A percentile compares a stretch with the other conserved stretches of the same genome.
These are phyloP conservation scores for Tribolium freemani DNA, from an alignment of 2,888 invertebrate species.

Conservation along the genomic window DNA sequence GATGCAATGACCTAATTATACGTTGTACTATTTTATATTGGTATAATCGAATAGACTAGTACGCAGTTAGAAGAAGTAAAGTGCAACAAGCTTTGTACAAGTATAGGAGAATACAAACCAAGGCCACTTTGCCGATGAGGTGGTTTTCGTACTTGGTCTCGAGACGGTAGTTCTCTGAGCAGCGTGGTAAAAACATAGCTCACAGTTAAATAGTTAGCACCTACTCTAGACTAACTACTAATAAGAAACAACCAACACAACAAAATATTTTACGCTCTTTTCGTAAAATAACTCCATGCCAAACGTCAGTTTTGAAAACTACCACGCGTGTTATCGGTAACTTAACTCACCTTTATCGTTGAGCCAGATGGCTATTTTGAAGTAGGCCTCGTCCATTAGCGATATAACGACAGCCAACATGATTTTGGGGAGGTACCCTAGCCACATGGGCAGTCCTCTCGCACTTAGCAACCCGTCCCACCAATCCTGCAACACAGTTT, in stretches of 20 bases:
- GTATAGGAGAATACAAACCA: constrained; percentile 79
- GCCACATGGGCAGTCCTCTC: constrained; percentile 79
- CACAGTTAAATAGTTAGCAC: constrained; percentile 51
- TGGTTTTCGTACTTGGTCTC: constrained; percentile 98
- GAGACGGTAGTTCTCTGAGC: constrained; percentile 96
- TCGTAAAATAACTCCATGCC: constrained; percentile 14
- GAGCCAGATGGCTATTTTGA: constrained; percentile 92
- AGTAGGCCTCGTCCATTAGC: constrained; percentile 92
- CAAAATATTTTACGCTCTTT: background rate
- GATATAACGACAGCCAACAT: constrained; percentile 91
- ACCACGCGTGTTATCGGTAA: background rate
- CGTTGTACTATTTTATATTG: background rate
- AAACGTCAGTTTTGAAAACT: background rate
- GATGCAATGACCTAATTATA: constrained; percentile 23
- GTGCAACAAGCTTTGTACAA: constrained; percentile 40
- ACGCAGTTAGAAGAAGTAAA: background rate
- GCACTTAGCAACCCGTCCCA: constrained; percentile 82
- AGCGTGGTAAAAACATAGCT: constrained; percentile 63
- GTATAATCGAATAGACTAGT: background rate
- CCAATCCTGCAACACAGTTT: constrained; percentile 80
- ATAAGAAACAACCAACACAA: constrained; percentile 17
- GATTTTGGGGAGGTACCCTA: constrained; percentile 93
- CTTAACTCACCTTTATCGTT: constrained; percentile 90
- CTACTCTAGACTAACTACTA: constrained; percentile 37
- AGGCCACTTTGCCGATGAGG: constrained; percentile 96